Evolutionary conservation across 2,888 invertebrate species (phyloP).

Genomic region (Brachypterus glaber): DNA sequence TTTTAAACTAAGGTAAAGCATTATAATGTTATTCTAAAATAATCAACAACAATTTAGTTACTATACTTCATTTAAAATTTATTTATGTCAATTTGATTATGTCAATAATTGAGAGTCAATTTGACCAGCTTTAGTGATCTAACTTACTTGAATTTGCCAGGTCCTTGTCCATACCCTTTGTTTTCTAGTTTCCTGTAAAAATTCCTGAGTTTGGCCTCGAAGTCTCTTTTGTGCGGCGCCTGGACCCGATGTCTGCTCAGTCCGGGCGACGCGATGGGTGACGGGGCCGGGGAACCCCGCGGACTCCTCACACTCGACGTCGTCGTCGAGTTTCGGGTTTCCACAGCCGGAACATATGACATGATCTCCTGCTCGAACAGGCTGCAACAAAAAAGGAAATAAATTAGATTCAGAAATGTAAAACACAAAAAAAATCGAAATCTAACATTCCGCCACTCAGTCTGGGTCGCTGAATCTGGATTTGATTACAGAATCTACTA

Average conservation of each 20-base stretch:
- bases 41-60: too few species aligned
- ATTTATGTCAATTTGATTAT: too few species aligned
- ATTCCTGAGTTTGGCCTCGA: slow-evolving; percentile 88
- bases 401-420: too few species aligned
- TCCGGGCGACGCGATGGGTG: slow-evolving; percentile 74
- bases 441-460: too few species aligned
- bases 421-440: too few species aligned
- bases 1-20: too few species aligned
- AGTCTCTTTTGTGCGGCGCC: slow-evolving; percentile 85
- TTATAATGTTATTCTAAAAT: too few species aligned
- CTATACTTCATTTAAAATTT: too few species aligned
- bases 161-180: slow-evolving; percentile 95
- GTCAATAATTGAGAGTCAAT: too few species aligned
- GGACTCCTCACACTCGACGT: slow-evolving; percentile 41
- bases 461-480: too few species aligned
- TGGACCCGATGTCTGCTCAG: slow-evolving; percentile 70
- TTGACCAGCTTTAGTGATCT: too few species aligned
- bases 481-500: too few species aligned
- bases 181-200: slow-evolving; percentile 92
- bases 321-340: slow-evolving; percentile 33
- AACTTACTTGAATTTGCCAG: slow-evolving; percentile 88
- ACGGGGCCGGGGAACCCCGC: slow-evolving; percentile 54
- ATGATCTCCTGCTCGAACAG: slow-evolving; percentile 97
- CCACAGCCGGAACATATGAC: slow-evolving; percentile 81
- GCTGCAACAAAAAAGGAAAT: slow-evolving; percentile 48